Evolutionary conservation across 2,797 vertebrate species (phyloP).

Genomic region (Clarias fuscus): DNA sequence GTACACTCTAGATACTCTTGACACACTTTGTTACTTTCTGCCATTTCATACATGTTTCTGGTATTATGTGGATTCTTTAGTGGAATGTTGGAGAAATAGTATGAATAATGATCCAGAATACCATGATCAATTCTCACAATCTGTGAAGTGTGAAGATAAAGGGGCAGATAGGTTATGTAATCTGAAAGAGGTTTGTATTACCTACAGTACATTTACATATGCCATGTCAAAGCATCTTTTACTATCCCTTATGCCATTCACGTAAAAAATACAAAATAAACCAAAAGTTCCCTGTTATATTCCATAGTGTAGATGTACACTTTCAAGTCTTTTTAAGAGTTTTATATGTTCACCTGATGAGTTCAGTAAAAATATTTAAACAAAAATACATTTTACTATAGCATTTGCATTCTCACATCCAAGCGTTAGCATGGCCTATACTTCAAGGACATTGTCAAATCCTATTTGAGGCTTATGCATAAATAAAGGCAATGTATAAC

Average conservation of each 20-base stretch:
- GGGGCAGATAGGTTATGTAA: background rate
- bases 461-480: slow-evolving; percentile 28
- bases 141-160: background rate
- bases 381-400: background rate
- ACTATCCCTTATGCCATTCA: background rate
- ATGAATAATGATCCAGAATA: background rate
- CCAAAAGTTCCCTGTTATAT: background rate
- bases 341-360: background rate
- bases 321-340: background rate
- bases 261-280: background rate
- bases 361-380: background rate
- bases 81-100: background rate
- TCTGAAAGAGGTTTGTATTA: background rate
- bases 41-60: background rate
- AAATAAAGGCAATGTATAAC: slow-evolving; percentile 5
- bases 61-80: background rate
- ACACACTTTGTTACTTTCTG: background rate
- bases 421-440: slow-evolving; percentile 19
- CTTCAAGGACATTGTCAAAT: slow-evolving; percentile 37
- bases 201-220: background rate
- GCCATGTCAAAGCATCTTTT: background rate
- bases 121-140: background rate
- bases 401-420: background rate
- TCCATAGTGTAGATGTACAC: too few relatives aligned
- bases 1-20: background rate